Evolutionary conservation across 2,888 invertebrate genomes (phyloP).

Genomic region (Mongoloraphidia duomilia): DNA sequence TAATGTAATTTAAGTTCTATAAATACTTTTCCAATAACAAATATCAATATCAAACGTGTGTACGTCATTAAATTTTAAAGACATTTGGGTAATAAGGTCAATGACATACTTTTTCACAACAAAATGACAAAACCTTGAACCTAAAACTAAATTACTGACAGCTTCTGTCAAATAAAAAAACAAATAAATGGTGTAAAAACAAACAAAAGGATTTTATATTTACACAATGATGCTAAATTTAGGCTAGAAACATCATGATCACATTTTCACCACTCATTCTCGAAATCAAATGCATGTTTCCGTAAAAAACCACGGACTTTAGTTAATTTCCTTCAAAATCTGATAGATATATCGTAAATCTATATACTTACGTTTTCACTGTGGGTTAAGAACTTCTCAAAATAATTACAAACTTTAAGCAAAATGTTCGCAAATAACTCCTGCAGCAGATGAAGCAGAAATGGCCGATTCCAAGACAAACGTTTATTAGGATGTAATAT

Average conservation of each 20-base stretch:
- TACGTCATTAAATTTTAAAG: no score
- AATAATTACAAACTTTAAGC: not conserved
- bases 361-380: constrained; percentile 29
- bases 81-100: constrained; percentile 7
- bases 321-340: no score
- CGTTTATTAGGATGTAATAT: constrained; percentile 4
- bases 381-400: constrained; percentile 25
- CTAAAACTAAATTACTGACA: not conserved
- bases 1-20: no score
- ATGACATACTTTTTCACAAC: constrained; percentile 1
- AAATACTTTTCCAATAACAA: no score
- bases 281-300: no score
- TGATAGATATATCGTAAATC: no score
- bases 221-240: not conserved
- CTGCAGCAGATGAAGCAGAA: not conserved
- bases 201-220: not conserved
- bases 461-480: constrained; percentile 3
- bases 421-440: not conserved
- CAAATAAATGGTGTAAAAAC: not conserved
- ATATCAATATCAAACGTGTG: no score
- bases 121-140: not conserved
- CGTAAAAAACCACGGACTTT: no score
- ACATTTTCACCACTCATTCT: no score
- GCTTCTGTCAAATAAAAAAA: not conserved
- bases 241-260: not conserved